Conservation (phyloP, 2,113 vertebrate genomes). For the Apteryx owenii region DNA sequence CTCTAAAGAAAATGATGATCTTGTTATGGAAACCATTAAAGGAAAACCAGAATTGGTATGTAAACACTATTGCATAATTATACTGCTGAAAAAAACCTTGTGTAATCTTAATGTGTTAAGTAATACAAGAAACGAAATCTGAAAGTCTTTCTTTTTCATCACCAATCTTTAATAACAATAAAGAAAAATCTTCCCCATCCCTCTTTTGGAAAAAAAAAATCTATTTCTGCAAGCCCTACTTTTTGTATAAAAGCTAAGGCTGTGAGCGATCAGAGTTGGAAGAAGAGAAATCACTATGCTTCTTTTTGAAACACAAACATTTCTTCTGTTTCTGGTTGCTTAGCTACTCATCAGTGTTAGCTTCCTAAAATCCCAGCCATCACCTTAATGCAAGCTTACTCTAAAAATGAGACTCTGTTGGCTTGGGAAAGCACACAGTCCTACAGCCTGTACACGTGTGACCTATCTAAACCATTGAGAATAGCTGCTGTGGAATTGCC, state of each 20-base stretch:
- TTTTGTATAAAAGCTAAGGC: not conserved
- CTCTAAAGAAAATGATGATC: slow-evolving; percentile 65
- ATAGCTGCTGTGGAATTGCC: not conserved
- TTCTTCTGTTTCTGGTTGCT: not conserved
- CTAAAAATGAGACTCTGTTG: not conserved
- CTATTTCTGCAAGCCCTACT: slow-evolving; percentile 50
- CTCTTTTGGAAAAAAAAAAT: not conserved
- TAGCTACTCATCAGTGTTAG: not conserved
- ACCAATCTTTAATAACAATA: not conserved
- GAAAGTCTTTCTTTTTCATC: not conserved
- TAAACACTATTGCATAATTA: slow-evolving; percentile 1
- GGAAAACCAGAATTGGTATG: slow-evolving; percentile 65
- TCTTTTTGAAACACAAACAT: not conserved
- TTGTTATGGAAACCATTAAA: slow-evolving; percentile 68
- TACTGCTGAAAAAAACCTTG: not conserved
- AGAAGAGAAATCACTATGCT: slow-evolving; percentile 24
- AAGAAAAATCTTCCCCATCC: not conserved
- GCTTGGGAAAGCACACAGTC: not conserved
- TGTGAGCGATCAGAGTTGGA: not conserved
- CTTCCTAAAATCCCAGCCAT: not conserved
- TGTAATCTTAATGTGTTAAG: not conserved
- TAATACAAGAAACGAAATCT: not conserved
- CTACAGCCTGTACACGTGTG: not conserved
- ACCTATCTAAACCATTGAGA: not conserved
- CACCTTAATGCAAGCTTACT: not conserved